A percentile compares a stretch with the other conserved stretches of the same genome.
Conservation (phyloP, 2,888 invertebrate genomes). For the Drosophila kuntzei region DNA sequence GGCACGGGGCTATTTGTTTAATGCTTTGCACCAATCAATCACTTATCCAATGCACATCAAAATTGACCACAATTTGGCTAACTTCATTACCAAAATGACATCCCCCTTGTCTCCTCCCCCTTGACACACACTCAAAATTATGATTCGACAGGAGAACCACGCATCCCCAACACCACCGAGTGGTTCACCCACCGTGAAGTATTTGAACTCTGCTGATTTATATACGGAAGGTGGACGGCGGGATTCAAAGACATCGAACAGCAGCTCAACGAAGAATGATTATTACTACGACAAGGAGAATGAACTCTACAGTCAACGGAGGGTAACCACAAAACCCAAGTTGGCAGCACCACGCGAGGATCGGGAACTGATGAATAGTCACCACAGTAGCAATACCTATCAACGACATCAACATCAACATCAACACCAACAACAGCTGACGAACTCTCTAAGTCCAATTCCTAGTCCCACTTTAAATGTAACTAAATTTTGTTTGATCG, state of each 20-base stretch:
- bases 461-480: conserved; percentile 86
- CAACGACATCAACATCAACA: conserved; percentile 52
- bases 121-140: conserved; percentile 65
- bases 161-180: conserved; percentile 71
- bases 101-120: conserved; percentile 36
- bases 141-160: conserved; percentile 81
- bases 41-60: conserved; percentile 45
- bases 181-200: conserved; percentile 81
- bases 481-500: conserved; percentile 75
- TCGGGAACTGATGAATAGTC: conserved; percentile 69
- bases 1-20: conserved; percentile 46
- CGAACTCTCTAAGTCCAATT: conserved; percentile 82
- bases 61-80: conserved; percentile 66
- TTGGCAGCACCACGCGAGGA: conserved; percentile 83
- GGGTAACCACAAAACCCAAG: conserved; percentile 78
- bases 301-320: conserved; percentile 82
- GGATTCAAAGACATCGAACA: conserved; percentile 79
- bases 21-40: conserved; percentile 49
- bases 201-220: conserved; percentile 82
- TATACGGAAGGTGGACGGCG: conserved; percentile 82
- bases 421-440: conserved; percentile 60
- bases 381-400: conserved; percentile 55
- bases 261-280: conserved; percentile 81
- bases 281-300: conserved; percentile 86
- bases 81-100: conserved; percentile 35